Conservation (phyloP, 1,140 invertebrate species). For the Chlorops oryzae region DNA sequence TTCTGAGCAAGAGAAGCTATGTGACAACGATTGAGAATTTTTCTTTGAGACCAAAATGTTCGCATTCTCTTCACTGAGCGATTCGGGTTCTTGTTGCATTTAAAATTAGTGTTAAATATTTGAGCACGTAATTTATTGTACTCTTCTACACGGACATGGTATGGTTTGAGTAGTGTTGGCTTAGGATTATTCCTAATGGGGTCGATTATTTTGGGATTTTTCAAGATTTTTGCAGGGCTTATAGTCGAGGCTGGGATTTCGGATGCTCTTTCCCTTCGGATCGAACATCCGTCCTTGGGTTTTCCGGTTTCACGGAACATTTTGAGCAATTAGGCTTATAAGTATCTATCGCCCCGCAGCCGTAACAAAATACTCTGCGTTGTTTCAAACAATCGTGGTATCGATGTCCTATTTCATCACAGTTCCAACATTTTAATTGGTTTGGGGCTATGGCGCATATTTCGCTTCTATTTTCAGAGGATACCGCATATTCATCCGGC, state of each 20-base stretch:
- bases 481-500: not conserved
- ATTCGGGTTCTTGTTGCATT: no score
- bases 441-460: not conserved
- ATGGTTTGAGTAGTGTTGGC: not conserved
- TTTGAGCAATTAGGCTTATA: constrained; percentile 9
- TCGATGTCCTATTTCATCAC: not conserved
- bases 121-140: no score
- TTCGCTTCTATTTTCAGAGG: not conserved
- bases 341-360: constrained; percentile 5
- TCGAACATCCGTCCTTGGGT: not conserved
- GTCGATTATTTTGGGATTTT: not conserved
- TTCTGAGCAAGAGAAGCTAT: no score
- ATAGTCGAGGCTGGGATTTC: not conserved
- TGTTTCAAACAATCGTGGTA: no score
- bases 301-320: constrained; percentile 2
- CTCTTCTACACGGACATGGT: not conserved
- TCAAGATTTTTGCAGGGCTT: not conserved
- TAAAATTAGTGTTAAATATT: no score
- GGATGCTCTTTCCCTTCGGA: not conserved
- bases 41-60: no score
- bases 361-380: constrained; percentile 14
- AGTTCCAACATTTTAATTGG: constrained; percentile 8
- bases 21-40: no score
- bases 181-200: not conserved
- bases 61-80: no score